Evolutionary conservation across 2,113 vertebrate genomes (phyloP).

Genomic region (Salminus brasiliensis): DNA sequence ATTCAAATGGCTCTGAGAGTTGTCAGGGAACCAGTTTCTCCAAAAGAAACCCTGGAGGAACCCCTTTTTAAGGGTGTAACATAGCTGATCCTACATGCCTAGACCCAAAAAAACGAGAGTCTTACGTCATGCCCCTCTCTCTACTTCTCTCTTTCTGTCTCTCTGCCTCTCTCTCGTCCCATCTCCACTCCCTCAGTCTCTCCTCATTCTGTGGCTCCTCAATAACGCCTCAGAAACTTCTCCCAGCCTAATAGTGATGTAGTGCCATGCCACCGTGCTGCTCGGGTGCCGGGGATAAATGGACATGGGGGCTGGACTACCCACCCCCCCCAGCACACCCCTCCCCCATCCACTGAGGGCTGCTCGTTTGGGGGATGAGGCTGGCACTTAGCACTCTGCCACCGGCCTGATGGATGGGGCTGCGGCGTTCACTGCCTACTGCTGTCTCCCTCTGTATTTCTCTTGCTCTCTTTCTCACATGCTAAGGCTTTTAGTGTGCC

Average conservation of each 20-base stretch:
- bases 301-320: conserved; percentile 23
- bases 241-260: conserved; percentile 44
- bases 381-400: conserved; percentile 52
- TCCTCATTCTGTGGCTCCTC: conserved; percentile 11
- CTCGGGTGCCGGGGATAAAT: conserved; percentile 44
- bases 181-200: conserved; percentile 15
- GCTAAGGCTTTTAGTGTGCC: background rate
- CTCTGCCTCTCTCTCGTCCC: background rate
- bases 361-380: conserved; percentile 49
- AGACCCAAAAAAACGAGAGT: background rate
- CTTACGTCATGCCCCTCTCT: background rate
- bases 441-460: background rate
- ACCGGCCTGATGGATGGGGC: conserved; percentile 53
- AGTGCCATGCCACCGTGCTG: background rate
- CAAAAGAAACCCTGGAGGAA: too few relatives aligned
- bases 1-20: too few relatives aligned
- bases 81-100: background rate
- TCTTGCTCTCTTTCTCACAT: background rate
- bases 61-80: too few relatives aligned
- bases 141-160: background rate
- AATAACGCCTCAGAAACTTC: conserved; percentile 39
- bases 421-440: conserved; percentile 32
- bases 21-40: too few relatives aligned
- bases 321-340: background rate
- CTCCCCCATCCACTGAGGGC: background rate